Conservation (phyloP, 2,888 invertebrate genomes). For the Sacculina carcini region DNA sequence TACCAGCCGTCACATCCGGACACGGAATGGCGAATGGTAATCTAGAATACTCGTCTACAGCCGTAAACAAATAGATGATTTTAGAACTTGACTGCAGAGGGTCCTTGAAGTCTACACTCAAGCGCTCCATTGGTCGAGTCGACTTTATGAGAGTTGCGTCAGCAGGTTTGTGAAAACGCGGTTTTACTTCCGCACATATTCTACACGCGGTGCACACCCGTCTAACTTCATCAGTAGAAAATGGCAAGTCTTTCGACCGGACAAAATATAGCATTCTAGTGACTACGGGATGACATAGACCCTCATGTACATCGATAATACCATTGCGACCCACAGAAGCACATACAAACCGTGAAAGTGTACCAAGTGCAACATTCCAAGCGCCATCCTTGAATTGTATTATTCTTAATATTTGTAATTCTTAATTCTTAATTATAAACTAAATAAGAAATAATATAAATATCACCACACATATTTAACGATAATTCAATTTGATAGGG, state of each 20-base stretch:
- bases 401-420: too few relatives aligned
- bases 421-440: too few relatives aligned
- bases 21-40: slow-evolving; percentile 10
- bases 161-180: slow-evolving; percentile 9
- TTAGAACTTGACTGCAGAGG: slow-evolving; percentile 10
- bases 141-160: slow-evolving; percentile 13
- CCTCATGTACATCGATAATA: too few relatives aligned
- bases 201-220: slow-evolving; percentile 2
- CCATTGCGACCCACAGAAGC: too few relatives aligned
- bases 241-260: too few relatives aligned
- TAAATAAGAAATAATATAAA: too few relatives aligned
- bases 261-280: too few relatives aligned
- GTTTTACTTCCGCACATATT: slow-evolving; percentile 8
- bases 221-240: slow-evolving; percentile 6
- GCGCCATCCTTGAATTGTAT: background rate
- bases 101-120: background rate
- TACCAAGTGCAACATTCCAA: slow-evolving; percentile 9
- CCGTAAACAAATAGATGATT: slow-evolving; percentile 9
- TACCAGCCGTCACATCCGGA: slow-evolving; percentile 9
- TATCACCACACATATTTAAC: too few relatives aligned
- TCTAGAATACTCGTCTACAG: background rate
- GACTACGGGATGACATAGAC: too few relatives aligned
- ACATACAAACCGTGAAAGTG: slow-evolving; percentile 6
- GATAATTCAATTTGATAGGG: too few relatives aligned
- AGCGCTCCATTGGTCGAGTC: background rate